Evolutionary conservation across 1,140 invertebrate species (phyloP).

Genomic region (Trachelipus rathkii): DNA sequence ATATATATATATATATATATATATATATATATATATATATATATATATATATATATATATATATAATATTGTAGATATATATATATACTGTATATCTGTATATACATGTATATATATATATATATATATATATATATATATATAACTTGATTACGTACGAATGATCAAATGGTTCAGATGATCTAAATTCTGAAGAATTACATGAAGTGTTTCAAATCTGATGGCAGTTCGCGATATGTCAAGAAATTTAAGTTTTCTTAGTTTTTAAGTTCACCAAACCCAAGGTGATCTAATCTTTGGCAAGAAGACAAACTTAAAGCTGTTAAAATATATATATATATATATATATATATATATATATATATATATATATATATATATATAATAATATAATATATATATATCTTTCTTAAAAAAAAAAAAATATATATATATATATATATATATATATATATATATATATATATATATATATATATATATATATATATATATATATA

Average conservation of each 20-base stretch:
- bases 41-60: background rate
- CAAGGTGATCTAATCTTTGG: constrained; percentile 39
- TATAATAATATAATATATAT: too few species aligned
- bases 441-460: too few species aligned
- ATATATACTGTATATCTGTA: background rate
- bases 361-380: too few species aligned
- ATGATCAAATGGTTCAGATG: constrained; percentile 35
- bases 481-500: too few species aligned
- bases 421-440: too few species aligned
- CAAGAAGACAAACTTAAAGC: constrained; percentile 40
- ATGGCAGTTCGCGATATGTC: constrained; percentile 38
- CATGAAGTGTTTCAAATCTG: constrained; percentile 36
- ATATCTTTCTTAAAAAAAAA: too few species aligned
- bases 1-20: background rate
- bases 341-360: too few species aligned
- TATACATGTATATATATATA: background rate
- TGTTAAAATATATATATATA: background rate
- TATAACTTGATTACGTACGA: background rate
- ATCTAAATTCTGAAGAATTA: constrained; percentile 39
- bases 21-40: background rate
- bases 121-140: background rate
- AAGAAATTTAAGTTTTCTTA: constrained; percentile 25
- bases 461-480: too few species aligned
- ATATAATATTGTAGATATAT: background rate
- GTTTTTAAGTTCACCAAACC: constrained; percentile 44